Evolutionary conservation across 2,888 invertebrate species (phyloP), one percentile per base, ranked within the genome.

Genomic region (Lycocerus yunnanus): DNA sequence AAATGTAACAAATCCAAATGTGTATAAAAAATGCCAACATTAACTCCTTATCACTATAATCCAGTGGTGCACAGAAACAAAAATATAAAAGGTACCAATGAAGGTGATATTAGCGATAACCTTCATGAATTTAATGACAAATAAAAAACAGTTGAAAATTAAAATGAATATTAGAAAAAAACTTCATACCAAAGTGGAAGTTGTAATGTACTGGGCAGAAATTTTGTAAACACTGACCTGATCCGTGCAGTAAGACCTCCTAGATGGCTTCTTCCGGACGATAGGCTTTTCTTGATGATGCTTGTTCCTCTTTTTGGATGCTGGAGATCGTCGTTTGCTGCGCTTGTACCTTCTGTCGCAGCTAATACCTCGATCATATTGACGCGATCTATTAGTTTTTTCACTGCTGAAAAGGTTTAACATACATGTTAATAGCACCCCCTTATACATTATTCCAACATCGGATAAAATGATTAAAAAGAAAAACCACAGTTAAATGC

Each of bases 311-410:
- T 93, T 93, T 84, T 93, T 93, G 82, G 92, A 93, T 77, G 93
- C 93, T 79, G 95, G 95, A 80, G 95, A 94, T 86, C 95, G 92
- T 81, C 95, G 92, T 86, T 94, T 92, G 84, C 95, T 95, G 82
- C 95, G 92, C 88, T 95, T 96, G 87, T 95, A 95, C 80, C 95
- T 93, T 84, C 95, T 88, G 90, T 92, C 94, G 88, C 90, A 94
- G 88, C 90, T 94, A 85, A 91, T 94, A 86, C 93, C 95, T 88
- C 91, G 92, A 89, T 91, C 94, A 85, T 90, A 90, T 78, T 90
- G 89, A 15, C 90, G 87, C 15, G 90, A 90, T 78, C 91, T 88
- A 82, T 91, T 88, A 73, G 89, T 89, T 80, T 91, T 88, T 84
- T 91, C 90, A 81, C 90, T 91, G 84, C 91, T 91, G 87, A 77